phyloP scores from a whole-genome alignment of 37 sponge, comb jelly and placozoan species.

The Tethya wilhelma region DNA sequence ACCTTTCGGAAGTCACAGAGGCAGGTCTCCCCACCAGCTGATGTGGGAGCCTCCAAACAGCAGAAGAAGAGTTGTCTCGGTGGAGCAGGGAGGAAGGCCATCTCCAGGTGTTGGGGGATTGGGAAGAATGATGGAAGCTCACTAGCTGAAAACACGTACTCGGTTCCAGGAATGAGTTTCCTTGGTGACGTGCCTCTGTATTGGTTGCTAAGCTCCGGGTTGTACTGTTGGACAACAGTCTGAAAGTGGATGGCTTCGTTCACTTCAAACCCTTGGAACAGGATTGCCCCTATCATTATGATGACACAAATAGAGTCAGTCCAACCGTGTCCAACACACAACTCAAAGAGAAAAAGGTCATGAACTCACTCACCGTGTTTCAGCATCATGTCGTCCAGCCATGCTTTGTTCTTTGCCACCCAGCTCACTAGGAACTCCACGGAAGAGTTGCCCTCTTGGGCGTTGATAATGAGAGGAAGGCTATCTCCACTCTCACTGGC shows the following conservation, averaged over 20 bases:
- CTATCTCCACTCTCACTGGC: conserved; percentile 45
- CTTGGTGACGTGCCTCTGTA: conserved; percentile 81
- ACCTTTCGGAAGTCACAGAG: conserved; percentile 76
- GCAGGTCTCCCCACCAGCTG: conserved; percentile 74
- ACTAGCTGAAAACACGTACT: conserved; percentile 79
- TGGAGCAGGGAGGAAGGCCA: conserved; percentile 75
- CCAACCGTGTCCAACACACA: not conserved
- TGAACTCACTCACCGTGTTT: conserved; percentile 46
- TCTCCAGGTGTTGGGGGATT: conserved; percentile 81
- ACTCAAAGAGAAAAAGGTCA: not conserved
- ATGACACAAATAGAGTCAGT: not conserved
- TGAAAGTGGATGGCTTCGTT: conserved; percentile 50
- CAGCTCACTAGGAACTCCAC: conserved; percentile 48
- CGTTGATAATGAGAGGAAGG: conserved; percentile 56
- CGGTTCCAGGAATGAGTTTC: conserved; percentile 58
- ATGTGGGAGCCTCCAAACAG: conserved; percentile 71
- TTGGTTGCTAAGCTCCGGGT: conserved; percentile 51
- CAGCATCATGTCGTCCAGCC: conserved; percentile 57
- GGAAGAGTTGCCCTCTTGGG: conserved; percentile 48
- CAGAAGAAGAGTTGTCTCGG: conserved; percentile 74
- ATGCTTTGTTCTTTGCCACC: conserved; percentile 43
- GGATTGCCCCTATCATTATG: conserved; percentile 48
- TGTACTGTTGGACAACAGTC: conserved; percentile 29
- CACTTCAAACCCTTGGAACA: conserved; percentile 66
- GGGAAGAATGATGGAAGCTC: conserved; percentile 71